These are phyloP conservation scores for Ariopsis seemanni DNA, from an alignment of 2,113 vertebrate species.

Conservation along the genomic window DNA sequence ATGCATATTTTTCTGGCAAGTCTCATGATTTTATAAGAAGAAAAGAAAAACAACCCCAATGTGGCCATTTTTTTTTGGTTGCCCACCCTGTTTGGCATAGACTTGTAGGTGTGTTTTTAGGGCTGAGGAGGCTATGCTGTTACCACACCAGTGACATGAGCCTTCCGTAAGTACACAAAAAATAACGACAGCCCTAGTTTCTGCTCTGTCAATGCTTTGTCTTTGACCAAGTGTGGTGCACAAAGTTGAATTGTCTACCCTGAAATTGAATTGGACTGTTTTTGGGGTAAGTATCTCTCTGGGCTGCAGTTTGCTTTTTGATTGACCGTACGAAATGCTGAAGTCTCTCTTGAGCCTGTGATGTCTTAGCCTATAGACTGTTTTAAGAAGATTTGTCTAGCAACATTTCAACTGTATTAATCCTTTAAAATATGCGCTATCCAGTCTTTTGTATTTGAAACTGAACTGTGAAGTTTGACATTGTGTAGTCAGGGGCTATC, in stretches of 20 bases:
- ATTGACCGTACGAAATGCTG: neutral
- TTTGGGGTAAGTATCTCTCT: conserved; percentile 76
- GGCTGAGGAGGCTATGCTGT: conserved; percentile 91
- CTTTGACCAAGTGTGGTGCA: conserved; percentile 64
- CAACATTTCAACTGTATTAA: conserved; percentile 58
- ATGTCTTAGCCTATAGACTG: conserved; percentile 60
- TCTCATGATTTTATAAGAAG: conserved; percentile 77
- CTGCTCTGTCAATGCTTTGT: conserved; percentile 61
- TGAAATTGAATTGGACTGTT: conserved; percentile 49
- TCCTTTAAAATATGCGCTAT: conserved; percentile 1
- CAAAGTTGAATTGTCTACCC: conserved; percentile 56
- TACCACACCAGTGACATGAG: conserved; percentile 90
- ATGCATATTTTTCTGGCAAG: conserved; percentile 64
- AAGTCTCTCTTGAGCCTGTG: conserved; percentile 44
- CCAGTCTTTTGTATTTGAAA: neutral
- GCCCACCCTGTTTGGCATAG: conserved; percentile 89
- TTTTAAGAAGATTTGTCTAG: conserved; percentile 41
- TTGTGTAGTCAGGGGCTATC: conserved; percentile 6
- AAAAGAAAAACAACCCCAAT: conserved; percentile 55
- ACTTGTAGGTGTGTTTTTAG: conserved; percentile 81
- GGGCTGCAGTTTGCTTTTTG: conserved; percentile 47
- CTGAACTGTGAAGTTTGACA: conserved; percentile 10
- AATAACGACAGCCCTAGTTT: conserved; percentile 51
- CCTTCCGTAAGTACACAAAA: conserved; percentile 92
- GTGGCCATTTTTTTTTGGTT: conserved; percentile 74